Percentiles rank a stretch among this genome's conserved stretches.
Evolutionary conservation across 2,113 vertebrate species (phyloP).

Genomic region (Chloropsis hardwickii): DNA sequence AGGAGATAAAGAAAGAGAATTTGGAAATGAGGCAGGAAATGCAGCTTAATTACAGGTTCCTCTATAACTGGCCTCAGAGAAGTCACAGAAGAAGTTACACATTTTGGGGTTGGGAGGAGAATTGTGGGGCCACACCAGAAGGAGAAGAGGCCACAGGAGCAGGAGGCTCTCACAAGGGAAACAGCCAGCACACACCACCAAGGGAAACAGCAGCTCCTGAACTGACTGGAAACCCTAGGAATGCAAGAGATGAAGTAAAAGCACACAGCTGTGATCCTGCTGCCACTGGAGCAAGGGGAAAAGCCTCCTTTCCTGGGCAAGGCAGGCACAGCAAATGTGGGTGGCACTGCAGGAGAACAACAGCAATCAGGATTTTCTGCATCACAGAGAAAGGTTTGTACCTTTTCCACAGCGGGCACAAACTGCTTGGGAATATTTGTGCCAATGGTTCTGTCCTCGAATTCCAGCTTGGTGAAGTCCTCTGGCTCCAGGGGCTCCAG

Average conservation of each 20-base stretch:
- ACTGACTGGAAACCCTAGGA: background rate
- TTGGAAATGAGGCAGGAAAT: background rate
- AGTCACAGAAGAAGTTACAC: background rate
- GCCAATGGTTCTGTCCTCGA: constrained; percentile 88
- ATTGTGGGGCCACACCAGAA: background rate
- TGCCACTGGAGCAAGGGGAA: background rate
- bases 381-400: background rate
- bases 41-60: background rate
- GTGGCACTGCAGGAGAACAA: accelerated
- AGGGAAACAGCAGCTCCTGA: background rate
- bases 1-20: background rate
- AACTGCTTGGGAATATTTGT: constrained; percentile 93
- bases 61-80: background rate
- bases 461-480: constrained; percentile 86
- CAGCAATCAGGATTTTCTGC: background rate
- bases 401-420: constrained; percentile 90
- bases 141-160: background rate
- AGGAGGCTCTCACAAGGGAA: background rate
- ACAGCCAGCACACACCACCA: background rate
- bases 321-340: background rate
- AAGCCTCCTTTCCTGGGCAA: background rate
- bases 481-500: constrained; percentile 87
- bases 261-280: background rate
- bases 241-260: background rate
- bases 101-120: background rate